A percentile compares a stretch with the other conserved stretches of the same genome.
phyloP scores from a whole-genome alignment of 2,113 vertebrate genomes.

The Calidris pygmaea region DNA sequence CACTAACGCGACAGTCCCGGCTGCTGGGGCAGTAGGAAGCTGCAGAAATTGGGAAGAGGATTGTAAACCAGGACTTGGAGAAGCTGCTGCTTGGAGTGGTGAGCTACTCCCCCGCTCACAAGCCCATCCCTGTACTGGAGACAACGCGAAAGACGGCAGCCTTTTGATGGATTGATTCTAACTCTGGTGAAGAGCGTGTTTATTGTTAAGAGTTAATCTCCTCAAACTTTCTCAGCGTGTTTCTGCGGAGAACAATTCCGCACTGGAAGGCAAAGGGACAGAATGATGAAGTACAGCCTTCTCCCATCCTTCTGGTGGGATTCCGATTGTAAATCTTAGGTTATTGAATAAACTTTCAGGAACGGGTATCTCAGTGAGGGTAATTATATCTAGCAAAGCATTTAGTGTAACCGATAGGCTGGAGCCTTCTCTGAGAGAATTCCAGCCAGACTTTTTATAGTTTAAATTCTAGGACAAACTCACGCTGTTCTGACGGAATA shows the following conservation, averaged over 20 bases:
- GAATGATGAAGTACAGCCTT: background rate
- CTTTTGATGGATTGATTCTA: background rate
- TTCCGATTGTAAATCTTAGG: background rate
- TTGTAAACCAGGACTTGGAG: background rate
- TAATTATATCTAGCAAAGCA: background rate
- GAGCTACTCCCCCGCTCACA: background rate
- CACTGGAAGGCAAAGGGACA: background rate
- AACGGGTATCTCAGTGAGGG: background rate
- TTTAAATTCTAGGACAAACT: background rate
- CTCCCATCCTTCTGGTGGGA: background rate
- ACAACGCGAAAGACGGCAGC: background rate
- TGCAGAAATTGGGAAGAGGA: background rate
- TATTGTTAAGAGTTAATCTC: background rate
- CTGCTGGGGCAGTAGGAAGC: background rate
- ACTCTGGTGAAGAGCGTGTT: background rate
- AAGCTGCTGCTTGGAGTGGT: background rate
- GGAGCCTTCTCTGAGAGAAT: background rate
- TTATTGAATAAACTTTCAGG: background rate
- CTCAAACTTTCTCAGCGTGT: background rate
- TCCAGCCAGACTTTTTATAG: background rate
- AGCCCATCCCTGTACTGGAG: background rate
- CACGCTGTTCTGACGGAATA: background rate
- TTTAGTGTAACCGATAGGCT: background rate
- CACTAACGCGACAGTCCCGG: rapidly evolving
- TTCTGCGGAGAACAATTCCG: background rate